Base-by-base conservation (phyloP, 2,888 invertebrate species). In the Tineola bisselliella region DNA sequence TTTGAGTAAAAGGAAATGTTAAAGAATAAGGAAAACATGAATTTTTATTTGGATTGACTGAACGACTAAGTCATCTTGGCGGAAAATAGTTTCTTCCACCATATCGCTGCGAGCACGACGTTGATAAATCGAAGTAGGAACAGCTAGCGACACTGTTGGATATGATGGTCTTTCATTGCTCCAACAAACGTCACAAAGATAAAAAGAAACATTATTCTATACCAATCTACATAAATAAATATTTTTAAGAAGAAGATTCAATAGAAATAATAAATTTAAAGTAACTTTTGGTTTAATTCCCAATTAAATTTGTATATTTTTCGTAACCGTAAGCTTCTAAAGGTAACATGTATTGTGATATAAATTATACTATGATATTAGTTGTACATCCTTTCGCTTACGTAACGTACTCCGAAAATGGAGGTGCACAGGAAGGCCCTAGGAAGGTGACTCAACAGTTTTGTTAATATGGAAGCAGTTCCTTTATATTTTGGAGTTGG, bases 101-200 rank as follows among this genome's bases (percentile, higher is more conserved):
- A 38, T 38, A n/a, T 38, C 38, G 10, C n/a, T 10, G 25, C 6
- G 38, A 38, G 38, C 38, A 38, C n/a, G 82, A 82, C 83, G 72
- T 83, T 82, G 81, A 84, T 76, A 79, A 81, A 84, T 84, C 75
- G 80, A 73, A 70, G 67, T 67, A 64, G 67, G 70, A 73, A 75
- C 70, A 68, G 73, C 70, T 69, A 69, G 68, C 71, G 82, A 80
- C 81, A 70, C 70, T 67, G 65, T 65, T 67, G 69, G 68, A 66
- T 71, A 71, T 70, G 67, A 66, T 67, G 66, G 64, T 63, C 67
- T 66, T 69, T 66, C 66, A 66, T 70, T 67, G 65, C 63, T 64
- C n/a, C n/a, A 10, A n/a, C 38, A 38, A n/a, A 38, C 38, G 38
- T 38, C 38, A 38, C 38, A 38, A 38, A 38, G 38, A 4, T 38